Conservation (phyloP, 2,113 vertebrate species). For the Syngnathus floridae region DNA sequence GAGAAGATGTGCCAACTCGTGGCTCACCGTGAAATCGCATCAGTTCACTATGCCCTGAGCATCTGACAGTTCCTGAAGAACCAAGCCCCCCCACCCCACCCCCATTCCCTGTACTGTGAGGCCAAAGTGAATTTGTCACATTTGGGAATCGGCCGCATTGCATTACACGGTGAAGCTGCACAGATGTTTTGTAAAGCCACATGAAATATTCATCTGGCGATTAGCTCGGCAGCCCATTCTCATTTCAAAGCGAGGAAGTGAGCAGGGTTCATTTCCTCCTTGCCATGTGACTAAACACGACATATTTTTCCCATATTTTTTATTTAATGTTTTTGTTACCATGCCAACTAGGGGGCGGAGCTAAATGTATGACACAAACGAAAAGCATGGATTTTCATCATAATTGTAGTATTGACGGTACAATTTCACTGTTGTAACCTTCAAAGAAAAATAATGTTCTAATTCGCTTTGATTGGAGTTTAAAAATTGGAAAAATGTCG, state of each 20-base stretch:
- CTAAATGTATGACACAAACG: too few relatives aligned
- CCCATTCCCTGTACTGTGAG: neutral
- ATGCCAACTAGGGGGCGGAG: neutral
- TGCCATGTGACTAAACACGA: neutral
- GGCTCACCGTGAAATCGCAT: too few relatives aligned
- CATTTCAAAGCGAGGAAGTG: constrained; percentile 38
- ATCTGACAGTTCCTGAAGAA: neutral
- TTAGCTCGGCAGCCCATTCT: constrained; percentile 26
- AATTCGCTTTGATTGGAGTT: neutral
- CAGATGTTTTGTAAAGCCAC: constrained; percentile 47
- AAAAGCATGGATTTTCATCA: neutral
- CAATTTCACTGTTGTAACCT: neutral
- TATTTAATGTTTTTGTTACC: neutral
- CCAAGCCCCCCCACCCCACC: constrained; percentile 9
- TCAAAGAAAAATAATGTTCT: neutral
- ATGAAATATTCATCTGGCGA: constrained; percentile 49
- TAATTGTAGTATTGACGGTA: neutral
- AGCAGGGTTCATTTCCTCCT: constrained; percentile 6
- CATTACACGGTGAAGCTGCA: constrained; percentile 35
- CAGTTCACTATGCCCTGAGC: neutral
- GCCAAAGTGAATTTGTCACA: constrained; percentile 16
- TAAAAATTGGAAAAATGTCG: neutral
- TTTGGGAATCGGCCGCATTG: constrained; percentile 27
- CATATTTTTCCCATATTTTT: neutral
- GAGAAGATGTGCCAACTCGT: too few relatives aligned